phyloP scores from a whole-genome alignment of 2,888 invertebrate genomes.

The Saturnia japonica region DNA sequence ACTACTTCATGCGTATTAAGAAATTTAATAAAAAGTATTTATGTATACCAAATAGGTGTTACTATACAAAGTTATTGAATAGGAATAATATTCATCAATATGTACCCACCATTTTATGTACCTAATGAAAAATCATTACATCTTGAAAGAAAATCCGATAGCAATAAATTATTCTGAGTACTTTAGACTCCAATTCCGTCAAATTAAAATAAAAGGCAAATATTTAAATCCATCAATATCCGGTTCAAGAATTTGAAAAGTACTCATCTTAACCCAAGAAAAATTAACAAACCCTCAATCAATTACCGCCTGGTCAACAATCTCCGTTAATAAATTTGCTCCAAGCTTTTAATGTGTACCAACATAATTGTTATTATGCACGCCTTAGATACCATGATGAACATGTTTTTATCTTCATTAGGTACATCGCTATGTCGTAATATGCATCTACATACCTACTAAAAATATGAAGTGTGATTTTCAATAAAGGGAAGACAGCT shows the following conservation, averaged over 20 bases:
- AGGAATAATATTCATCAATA: not conserved
- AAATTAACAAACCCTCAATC: conserved; percentile 1
- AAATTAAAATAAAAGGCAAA: not conserved
- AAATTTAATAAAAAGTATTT: too few species aligned
- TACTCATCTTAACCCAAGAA: not conserved
- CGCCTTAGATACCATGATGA: not conserved
- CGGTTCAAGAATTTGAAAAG: conserved; percentile 1
- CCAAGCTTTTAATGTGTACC: not conserved
- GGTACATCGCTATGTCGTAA: not conserved
- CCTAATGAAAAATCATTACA: not conserved
- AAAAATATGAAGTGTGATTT: too few species aligned
- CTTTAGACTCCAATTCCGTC: not conserved
- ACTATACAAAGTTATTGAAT: not conserved
- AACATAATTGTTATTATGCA: not conserved
- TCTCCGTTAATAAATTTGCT: not conserved
- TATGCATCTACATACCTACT: not conserved
- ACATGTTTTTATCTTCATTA: not conserved
- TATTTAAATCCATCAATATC: not conserved
- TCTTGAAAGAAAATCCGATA: not conserved
- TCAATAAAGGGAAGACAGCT: too few species aligned
- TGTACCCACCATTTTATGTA: not conserved
- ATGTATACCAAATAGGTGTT: too few species aligned
- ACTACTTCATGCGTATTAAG: too few species aligned
- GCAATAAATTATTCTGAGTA: not conserved
- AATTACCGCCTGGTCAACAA: conserved; percentile 3